Base-by-base conservation (phyloP, 2,113 vertebrate species). In the Podarcis cretensis region DNA sequence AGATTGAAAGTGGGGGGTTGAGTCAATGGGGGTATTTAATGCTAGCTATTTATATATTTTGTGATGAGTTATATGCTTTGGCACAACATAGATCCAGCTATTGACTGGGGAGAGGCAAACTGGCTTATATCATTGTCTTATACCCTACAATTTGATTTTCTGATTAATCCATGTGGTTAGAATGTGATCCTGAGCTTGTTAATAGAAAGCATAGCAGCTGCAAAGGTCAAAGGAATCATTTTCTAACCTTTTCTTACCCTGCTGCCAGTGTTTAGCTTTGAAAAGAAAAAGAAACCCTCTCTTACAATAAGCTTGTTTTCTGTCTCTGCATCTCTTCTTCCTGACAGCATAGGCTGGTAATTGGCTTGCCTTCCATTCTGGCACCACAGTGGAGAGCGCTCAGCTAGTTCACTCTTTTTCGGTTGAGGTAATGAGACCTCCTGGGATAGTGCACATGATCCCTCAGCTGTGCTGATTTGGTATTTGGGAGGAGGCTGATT, bases 151-250 rank as follows among this genome's bases (percentile, higher is more conserved):
- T 92, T 94, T 91, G 63, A 32, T 90, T 85, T 93, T 76, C 30
- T 94, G 89, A 93, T 93, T 89, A 90, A 93, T 96, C 90, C 92
- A 74, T 30, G 0, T 82, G 89, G 90, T 89, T 83, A 90, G 92
- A 82, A 87, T 65, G 6, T 6, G 25, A 37, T 92, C 83, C 75
- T 92, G 79, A 37, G 66, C 89, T 92, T 84, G 80, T 77, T 20
- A 90, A 93, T 89, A 84, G 91, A 85, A 88, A 59, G 48, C 85
- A 5, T 12, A 48, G 59, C 92, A 91, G 84, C 95, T 92, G 90
- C 85, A 95, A 75, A 86, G 81, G 95, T 95, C 80, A 4, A 65
- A 81, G 91, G 21, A 91, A 94, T 84, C 95, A 95, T 93, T 92
- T 97, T 93, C 87, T 93, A 40, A 88, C 48, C 18, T 93, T 74